Evolutionary conservation across 2,797 vertebrate genomes (phyloP).

Genomic region (Okamejei kenojei): DNA sequence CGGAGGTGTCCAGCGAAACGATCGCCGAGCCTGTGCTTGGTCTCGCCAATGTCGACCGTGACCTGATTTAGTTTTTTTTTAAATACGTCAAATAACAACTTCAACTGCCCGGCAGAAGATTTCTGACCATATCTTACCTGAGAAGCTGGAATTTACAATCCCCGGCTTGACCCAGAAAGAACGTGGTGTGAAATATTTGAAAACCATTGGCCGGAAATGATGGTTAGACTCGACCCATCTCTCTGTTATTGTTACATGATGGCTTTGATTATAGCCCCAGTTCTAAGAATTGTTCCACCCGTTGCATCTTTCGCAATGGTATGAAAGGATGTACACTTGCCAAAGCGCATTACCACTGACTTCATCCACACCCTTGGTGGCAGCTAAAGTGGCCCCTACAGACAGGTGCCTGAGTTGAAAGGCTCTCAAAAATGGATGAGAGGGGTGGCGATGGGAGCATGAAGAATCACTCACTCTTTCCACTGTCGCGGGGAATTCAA

Average conservation of each 20-base stretch:
- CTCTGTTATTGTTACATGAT: background rate
- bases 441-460: too few relatives aligned
- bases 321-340: background rate
- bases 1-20: too few relatives aligned
- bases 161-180: background rate
- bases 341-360: background rate
- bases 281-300: background rate
- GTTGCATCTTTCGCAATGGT: background rate
- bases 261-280: background rate
- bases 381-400: background rate
- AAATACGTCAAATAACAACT: background rate
- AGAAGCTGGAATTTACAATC: too few relatives aligned
- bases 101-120: background rate
- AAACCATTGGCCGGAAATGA: background rate
- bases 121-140: too few relatives aligned
- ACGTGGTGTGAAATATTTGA: background rate
- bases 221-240: background rate
- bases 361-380: too few relatives aligned
- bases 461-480: too few relatives aligned
- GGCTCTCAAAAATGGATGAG: too few relatives aligned
- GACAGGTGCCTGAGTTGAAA: too few relatives aligned
- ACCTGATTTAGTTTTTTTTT: too few relatives aligned
- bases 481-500: too few relatives aligned
- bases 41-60: too few relatives aligned
- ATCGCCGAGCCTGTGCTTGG: too few relatives aligned